Evolutionary conservation across 2,797 vertebrate species (phyloP), one percentile per base, ranked within the genome.

Genomic region (Sebastes melanostomus): DNA sequence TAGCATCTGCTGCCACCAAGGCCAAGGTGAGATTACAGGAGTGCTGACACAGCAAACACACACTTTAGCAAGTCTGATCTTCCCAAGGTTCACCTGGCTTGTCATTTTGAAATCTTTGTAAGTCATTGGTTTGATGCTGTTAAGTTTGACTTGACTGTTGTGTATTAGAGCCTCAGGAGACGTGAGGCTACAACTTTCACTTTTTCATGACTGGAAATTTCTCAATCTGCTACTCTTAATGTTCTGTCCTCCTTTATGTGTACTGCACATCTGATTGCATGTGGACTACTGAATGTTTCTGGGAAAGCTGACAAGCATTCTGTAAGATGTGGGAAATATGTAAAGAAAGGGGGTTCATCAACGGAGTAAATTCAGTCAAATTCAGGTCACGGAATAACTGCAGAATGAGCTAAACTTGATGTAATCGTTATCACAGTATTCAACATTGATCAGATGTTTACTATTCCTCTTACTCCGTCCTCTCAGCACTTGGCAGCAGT

Each of bases 1-100:
- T 99, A 7, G 98, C 98, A 8, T 99, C 98, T 20, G 98, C 98
- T 66, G 98, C 98, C 85, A 99, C 98, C 86, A 99, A 99, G 93
- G 98, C 98, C 86, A 99, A 99, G 97, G 98, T 99, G 92, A 93
- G 93, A 72, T 20, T 38, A 10, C 54, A 9, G 32, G 24, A 61
- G 14, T 29, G 34, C 58, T 1, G 7, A 75, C 18, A 13, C n/a
- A 30, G 20, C 27, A 59, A 46, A 29, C 3, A 1, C 55, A 38
- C 32, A 20, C 38, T 5, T 11, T 3, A 52, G 29, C 18, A 12
- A 25, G 25, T 54, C 25, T 4, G 20, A 25, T 30, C 8, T 12
- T 27, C 38, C 25, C 27, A 8, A 0, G 0, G n/a, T n/a, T 46
- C 34, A 56, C 27, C 50, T 52, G 50, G 18, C 0, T 52, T 52